These are phyloP conservation scores for Embiotoca jacksoni DNA, from an alignment of 2,113 vertebrate species.

Conservation along the genomic window DNA sequence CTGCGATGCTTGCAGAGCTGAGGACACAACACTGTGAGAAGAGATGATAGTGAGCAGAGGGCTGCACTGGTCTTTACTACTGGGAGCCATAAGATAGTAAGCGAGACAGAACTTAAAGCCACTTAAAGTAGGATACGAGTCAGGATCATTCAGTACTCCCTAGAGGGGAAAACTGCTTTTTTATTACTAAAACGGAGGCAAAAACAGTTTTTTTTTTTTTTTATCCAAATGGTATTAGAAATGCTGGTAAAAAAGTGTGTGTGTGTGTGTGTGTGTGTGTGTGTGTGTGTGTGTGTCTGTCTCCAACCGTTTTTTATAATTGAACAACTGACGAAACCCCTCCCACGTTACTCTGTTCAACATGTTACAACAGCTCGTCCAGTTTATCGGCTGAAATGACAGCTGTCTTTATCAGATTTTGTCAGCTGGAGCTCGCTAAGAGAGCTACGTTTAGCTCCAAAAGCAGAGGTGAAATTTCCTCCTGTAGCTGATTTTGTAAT, in stretches of 20 bases:
- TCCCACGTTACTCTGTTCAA: not conserved
- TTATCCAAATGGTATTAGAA: too few species aligned
- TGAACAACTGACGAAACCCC: not conserved
- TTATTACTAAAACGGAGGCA: not conserved
- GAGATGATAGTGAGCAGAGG: not conserved
- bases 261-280: too few species aligned
- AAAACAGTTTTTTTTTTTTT: not conserved
- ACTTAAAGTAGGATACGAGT: not conserved
- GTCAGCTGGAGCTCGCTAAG: not conserved
- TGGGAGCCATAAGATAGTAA: slow-evolving; percentile 1
- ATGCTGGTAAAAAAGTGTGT: not conserved
- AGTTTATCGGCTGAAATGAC: not conserved
- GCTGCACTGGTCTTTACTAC: not conserved
- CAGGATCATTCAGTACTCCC: not conserved
- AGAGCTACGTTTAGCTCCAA: not conserved
- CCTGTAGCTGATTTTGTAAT: too few species aligned
- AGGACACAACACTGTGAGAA: not conserved
- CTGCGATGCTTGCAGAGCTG: not conserved
- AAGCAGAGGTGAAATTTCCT: too few species aligned
- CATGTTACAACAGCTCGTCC: not conserved
- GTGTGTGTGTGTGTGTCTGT: not conserved
- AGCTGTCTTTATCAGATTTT: not conserved
- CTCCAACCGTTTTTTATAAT: not conserved
- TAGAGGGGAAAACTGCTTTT: not conserved
- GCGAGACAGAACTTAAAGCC: not conserved